Base-by-base conservation (phyloP, 92 coral and sea anemone genomes). In the Anthopleura xanthogrammica region DNA sequence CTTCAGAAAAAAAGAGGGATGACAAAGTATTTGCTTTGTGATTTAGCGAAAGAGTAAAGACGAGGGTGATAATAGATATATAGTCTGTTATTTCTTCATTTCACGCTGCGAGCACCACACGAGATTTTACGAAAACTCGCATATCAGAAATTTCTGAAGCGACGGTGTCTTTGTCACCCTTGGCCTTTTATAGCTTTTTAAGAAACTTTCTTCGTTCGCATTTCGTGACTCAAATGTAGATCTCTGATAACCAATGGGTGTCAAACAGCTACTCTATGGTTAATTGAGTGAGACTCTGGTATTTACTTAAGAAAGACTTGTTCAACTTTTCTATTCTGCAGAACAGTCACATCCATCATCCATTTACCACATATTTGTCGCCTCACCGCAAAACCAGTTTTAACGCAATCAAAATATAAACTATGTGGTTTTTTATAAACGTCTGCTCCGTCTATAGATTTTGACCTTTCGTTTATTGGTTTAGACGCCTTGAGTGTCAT, bases 51-150 rank as follows among this genome's bases (percentile, higher is more conserved):
- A 11, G 41, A 68, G 29, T 68, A 36, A 36, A 68, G 74, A 36
- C 74, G 17, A 4, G 36, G 72, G 43, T 10, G 74, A 68, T 68
- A 68, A 68, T 68, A 13, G 74, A 24, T 23, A 17, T 52, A 50
- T 80, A 64, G 65, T 65, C 75, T 19, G 83, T 80, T 80, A 13
- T 23, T 71, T 60, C 55, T n/a, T 7, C 66, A 22, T 81, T 24
- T 42, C 84, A 81, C 64, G 84, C 84, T 81, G 84, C 4, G 84
- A 68, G 52, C 70, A 16, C 77, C 9, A 52, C 43, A 81, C 71
- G 36, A 29, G 36, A 29, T 29, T 29, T 29, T 29, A 29, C 36
- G 66, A n/a, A 81, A 70, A 10, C 64, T 75, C 17, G 11, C 77
- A 81, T 81, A 50, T 50, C 41, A 43, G 77, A 48, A 70, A 81